phyloP scores from a whole-genome alignment of 2,888 invertebrate species.

The Philonicus albiceps region DNA sequence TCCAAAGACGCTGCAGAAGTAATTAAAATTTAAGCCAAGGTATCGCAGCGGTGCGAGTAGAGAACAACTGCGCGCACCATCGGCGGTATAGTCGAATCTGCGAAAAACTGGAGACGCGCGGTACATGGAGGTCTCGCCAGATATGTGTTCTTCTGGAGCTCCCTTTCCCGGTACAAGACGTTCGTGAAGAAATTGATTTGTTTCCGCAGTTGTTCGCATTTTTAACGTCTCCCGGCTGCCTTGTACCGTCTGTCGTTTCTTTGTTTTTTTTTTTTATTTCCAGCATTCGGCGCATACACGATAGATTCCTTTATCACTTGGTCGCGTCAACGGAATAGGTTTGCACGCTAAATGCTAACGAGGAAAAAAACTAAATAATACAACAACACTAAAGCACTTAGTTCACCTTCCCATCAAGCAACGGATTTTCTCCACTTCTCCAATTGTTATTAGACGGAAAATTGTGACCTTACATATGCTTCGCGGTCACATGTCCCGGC shows the following conservation, averaged over 20 bases:
- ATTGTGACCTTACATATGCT: slow-evolving; percentile 30
- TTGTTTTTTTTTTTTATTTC: slow-evolving; percentile 11
- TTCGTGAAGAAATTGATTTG: slow-evolving; percentile 45
- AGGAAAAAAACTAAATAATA: not conserved
- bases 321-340: not conserved
- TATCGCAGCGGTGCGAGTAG: not conserved
- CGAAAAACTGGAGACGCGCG: not conserved
- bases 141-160: slow-evolving; percentile 3
- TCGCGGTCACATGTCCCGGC: not conserved
- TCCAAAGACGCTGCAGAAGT: slow-evolving; percentile 3
- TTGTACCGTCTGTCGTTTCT: slow-evolving; percentile 34
- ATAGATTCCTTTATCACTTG: slow-evolving; percentile 32
- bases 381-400: not conserved
- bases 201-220: slow-evolving; percentile 43
- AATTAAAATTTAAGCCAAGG: slow-evolving; percentile 40
- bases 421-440: not conserved
- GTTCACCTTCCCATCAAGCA: not conserved
- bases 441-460: slow-evolving; percentile 24
- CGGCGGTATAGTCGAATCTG: not conserved
- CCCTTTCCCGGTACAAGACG: slow-evolving; percentile 15
- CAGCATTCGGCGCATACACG: slow-evolving; percentile 12
- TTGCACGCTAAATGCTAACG: not conserved
- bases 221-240: slow-evolving; percentile 15
- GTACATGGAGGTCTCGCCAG: not conserved
- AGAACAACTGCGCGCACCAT: not conserved